Conservation (phyloP, 2,113 vertebrate genomes). For the Chlorodrepanis virens region DNA sequence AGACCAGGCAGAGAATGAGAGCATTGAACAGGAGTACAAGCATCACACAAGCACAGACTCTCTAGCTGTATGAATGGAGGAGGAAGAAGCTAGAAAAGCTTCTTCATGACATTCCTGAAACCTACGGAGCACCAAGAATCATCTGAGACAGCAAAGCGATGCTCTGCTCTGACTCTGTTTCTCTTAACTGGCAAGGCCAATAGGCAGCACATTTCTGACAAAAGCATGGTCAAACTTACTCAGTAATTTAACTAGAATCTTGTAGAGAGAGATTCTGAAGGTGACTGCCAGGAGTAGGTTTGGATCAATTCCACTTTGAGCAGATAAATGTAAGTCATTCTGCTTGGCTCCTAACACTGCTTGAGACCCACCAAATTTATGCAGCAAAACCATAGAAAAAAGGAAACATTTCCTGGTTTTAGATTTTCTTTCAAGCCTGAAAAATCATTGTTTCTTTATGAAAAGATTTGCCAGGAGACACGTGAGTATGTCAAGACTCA, state of each 20-base stretch:
- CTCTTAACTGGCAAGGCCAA: not conserved
- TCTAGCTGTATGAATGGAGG: not conserved
- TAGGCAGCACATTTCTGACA: not conserved
- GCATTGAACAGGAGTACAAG: not conserved
- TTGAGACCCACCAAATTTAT: not conserved
- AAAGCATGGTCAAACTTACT: not conserved
- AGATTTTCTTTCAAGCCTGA: not conserved
- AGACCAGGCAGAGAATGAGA: not conserved
- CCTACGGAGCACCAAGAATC: not conserved
- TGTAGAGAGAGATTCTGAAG: not conserved
- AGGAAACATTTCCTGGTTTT: not conserved
- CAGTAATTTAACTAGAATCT: not conserved
- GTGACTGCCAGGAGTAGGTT: not conserved
- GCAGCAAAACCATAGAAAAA: not conserved
- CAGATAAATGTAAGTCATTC: not conserved
- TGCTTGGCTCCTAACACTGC: not conserved
- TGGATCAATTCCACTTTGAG: not conserved
- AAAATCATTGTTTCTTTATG: not conserved
- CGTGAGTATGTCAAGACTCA: not conserved
- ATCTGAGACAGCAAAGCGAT: not conserved
- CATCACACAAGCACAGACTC: not conserved
- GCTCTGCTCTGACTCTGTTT: fast-evolving
- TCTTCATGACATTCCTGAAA: not conserved
- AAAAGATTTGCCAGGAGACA: not conserved
- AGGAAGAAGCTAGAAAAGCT: not conserved